Base-by-base conservation (phyloP, 1,140 invertebrate species). In the Ooceraea biroi region DNA sequence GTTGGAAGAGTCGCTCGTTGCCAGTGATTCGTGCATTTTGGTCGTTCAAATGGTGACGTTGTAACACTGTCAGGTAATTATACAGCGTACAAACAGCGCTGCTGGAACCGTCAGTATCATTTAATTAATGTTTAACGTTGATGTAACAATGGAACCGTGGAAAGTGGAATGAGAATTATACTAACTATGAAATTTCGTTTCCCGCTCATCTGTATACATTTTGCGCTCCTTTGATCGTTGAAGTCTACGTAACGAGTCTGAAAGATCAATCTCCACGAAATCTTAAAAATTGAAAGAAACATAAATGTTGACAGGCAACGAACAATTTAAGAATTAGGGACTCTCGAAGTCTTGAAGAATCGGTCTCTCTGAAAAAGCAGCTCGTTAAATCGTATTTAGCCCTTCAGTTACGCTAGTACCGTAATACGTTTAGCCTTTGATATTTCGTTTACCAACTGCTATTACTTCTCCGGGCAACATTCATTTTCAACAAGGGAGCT, bases 401-500 rank as follows among this genome's bases (percentile, higher is more conserved):
- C n/a, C n/a, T 68, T 1, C 14, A 36, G 36, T 36, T 36, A 36
- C 36, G 36, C 5, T 25, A 65, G 46, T 48, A 12, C 58, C n/a
- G 10, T 19, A 65, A 65, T 50, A 41, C 25, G 46, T 41, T 25
- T 22, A 3, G 4, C 11, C 22, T 66, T 55, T 17, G 27, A 36
- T 25, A 63, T 55, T 77, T 66, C 17, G 65, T 65, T 77, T 77
- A 66, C 46, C 3, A 41, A 8, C 7, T 65, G 30, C 48, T 55
- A 46, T 80, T 80, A 30, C 19, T 50, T 25, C 25, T n/a, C 22
- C 30, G 36, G 14, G 3, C 66, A n/a, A 61, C 44, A 65, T 50
- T 50, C 25, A 46, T 78, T 69, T 57, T 46, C 76, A 57, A 80
- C 27, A 46, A 66, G 55, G 44, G 52, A 57, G 12, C 27, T 44